Base-by-base conservation (phyloP, 1,140 invertebrate genomes). In the Lepidostoma basale region DNA sequence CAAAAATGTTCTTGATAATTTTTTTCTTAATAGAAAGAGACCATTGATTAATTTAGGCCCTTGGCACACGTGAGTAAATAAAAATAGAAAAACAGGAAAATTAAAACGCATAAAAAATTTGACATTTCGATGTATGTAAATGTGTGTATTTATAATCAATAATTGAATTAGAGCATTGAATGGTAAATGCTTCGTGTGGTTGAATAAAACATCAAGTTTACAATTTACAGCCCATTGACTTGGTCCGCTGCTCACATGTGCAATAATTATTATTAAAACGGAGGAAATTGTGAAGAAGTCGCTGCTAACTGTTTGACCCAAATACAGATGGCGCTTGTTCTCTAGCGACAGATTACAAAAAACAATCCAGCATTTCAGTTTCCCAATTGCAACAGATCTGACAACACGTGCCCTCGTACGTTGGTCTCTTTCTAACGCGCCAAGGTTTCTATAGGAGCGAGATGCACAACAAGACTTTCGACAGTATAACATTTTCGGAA, bases 271-370 rank as follows among this genome's bases (percentile, higher is more conserved):
- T n/a, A n/a, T n/a, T n/a, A n/a, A n/a, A n/a, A n/a, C 9, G 5
- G 33, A 36, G 33, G 33, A n/a, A n/a, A 36, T 9, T 12, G 33
- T 36, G 33, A 36, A 36, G 33, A 36, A 36, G 33, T 36, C 33
- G 10, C 49, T n/a, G n/a, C n/a, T n/a, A 54, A 33, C 26, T 30
- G 4, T 28, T 54, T 40, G 54, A 59, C 54, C 54, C 12, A 59
- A 3, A 59, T 40, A 40, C n/a, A 59, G 54, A 59, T 36, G 54
- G 54, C 54, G 36, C 54, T 59, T 39, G 30, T 59, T 59, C 54
- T 59, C 16, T 58, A 25, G 62, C 47, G 62, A 56, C 47, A 65
- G 47, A 54, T 65, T 40, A 42, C 62, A 65, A 65, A n/a, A 60
- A 54, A 65, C 47, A 65, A 65, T 65, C 49, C 49, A 28, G 16